Evolutionary conservation across 2,797 vertebrate genomes (phyloP).

Genomic region (Podargus strigoides): DNA sequence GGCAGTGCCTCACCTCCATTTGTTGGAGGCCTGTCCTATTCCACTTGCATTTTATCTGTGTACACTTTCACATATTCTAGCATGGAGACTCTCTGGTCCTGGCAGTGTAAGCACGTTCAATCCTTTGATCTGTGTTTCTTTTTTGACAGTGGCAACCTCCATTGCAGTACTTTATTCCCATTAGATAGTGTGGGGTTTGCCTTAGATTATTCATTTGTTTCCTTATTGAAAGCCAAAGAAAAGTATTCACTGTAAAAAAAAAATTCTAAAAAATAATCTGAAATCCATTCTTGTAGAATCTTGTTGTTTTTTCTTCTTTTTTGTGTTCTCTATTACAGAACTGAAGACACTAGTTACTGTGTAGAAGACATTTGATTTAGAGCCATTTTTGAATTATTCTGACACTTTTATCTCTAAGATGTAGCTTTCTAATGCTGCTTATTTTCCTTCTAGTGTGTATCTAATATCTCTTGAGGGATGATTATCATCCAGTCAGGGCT

Average conservation of each 20-base stretch:
- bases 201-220: neutral
- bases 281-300: neutral
- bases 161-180: neutral
- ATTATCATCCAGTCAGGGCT: neutral
- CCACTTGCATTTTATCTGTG: neutral
- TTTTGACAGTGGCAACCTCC: neutral
- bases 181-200: neutral
- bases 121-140: neutral
- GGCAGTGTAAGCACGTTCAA: neutral
- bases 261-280: neutral
- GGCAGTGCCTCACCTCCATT: neutral
- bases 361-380: neutral
- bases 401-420: neutral
- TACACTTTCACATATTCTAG: neutral
- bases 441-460: neutral
- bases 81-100: neutral
- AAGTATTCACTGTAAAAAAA: neutral
- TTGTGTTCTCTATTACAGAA: neutral
- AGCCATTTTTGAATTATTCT: neutral
- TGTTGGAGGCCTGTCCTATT: neutral
- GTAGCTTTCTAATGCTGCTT: neutral
- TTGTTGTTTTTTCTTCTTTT: neutral
- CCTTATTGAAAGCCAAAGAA: neutral
- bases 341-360: neutral
- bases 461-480: neutral